Conservation (phyloP, 2,113 vertebrate genomes). For the Perca flavescens region DNA sequence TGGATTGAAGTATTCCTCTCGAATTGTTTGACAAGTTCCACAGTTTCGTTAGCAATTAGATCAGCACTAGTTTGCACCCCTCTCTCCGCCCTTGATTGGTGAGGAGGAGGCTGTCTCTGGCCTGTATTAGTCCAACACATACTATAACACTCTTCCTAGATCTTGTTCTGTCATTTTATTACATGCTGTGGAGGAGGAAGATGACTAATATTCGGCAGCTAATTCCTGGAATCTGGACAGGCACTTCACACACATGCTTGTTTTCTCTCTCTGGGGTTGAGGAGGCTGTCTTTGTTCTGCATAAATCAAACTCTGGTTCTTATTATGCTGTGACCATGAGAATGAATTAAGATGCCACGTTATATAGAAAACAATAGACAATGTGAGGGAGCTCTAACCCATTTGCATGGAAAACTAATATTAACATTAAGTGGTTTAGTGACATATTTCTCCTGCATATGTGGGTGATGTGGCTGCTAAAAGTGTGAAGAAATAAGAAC, state of each 20-base stretch:
- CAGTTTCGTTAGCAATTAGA: slow-evolving; percentile 23
- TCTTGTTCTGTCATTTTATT: slow-evolving; percentile 64
- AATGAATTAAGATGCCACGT: slow-evolving; percentile 30
- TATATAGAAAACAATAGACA: slow-evolving; percentile 35
- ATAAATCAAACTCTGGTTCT: slow-evolving; percentile 44
- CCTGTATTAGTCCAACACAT: slow-evolving; percentile 60
- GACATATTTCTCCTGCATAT: slow-evolving; percentile 64
- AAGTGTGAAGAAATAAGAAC: slow-evolving; percentile 52
- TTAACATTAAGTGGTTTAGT: slow-evolving; percentile 47
- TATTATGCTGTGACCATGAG: slow-evolving; percentile 15
- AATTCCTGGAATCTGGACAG: slow-evolving; percentile 69
- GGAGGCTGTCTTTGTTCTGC: slow-evolving; percentile 36
- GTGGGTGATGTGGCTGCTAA: slow-evolving; percentile 56
- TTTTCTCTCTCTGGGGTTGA: slow-evolving; percentile 52
- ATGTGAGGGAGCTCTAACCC: neutral
- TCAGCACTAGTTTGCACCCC: slow-evolving; percentile 38
- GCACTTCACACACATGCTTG: slow-evolving; percentile 53
- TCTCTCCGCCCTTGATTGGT: slow-evolving; percentile 43
- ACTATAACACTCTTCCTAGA: slow-evolving; percentile 46
- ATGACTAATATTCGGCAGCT: slow-evolving; percentile 65
- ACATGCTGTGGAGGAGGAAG: slow-evolving; percentile 60
- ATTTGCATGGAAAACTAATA: slow-evolving; percentile 32
- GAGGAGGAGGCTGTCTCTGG: slow-evolving; percentile 62
- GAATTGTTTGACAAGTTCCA: slow-evolving; percentile 23
- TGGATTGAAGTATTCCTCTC: slow-evolving; percentile 4